Base-by-base conservation (phyloP, 2,113 vertebrate species). In the Lepus timidus region DNA sequence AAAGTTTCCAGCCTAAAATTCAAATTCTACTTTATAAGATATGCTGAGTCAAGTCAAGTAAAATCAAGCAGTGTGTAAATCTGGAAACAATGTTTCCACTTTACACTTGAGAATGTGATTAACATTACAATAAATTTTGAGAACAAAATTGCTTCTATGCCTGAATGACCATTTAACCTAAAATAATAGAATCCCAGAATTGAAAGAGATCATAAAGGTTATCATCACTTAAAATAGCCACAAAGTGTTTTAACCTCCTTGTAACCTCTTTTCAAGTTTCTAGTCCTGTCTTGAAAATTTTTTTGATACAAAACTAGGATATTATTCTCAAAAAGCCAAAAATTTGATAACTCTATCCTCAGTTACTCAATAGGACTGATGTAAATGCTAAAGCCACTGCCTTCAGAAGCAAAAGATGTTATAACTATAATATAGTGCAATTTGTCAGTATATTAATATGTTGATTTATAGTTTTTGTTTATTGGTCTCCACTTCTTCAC, bases 91-190 rank as follows among this genome's bases (percentile, higher is more conserved):
- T 49, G 31, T 95, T 85, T 94, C 9, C 25, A 88, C 36, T 80
- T 82, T 61, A 82, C 16, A 17, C 25, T 88, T 73, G 74, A 74
- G 44, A 44, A 70, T 91, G 13, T 91, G 74, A 82, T 94, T 85
- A 92, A 17, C 25, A 86, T 31, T 44, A 62, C 61, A 90, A 85
- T 92, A 87, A 85, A 81, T 82, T 93, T 94, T 68, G 11, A 29
- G 49, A 62, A 68, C 6, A 94, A 87, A 94, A 92, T 92, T 55
- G 23, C 25, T n/a, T 65, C 12, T 73, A 61, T 74, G 62, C 55
- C 44, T 94, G 49, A 74, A 81, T 96, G 67, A 76, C n/a, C 25
- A 78, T 23, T 93, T 76, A 92, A 92, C 52, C 10, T 79, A 90
- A 94, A 78, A 90, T 68, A 74, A 85, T 55, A 88, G 51, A 92